Percentiles rank a stretch among this genome's conserved stretches.
phyloP scores from a whole-genome alignment of 2,797 vertebrate species.

The Hypotaenidia okinawae region DNA sequence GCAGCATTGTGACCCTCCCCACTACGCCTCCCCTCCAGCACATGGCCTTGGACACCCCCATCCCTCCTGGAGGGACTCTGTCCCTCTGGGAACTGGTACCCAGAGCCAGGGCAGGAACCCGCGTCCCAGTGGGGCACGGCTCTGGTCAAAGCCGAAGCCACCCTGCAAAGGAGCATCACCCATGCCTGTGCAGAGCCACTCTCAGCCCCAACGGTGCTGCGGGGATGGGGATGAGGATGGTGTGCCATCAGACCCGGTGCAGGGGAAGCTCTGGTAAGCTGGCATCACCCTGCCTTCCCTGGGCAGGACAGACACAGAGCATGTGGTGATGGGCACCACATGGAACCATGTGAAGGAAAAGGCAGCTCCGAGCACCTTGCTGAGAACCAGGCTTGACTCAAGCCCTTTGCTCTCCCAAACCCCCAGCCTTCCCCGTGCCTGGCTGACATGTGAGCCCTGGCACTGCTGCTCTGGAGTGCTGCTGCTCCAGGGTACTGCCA shows the following conservation, averaged over 20 bases:
- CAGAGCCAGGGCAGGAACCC: background rate
- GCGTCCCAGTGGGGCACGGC: background rate
- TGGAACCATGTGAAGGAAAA: background rate
- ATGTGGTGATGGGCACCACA: too few species aligned
- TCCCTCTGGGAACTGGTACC: too few species aligned
- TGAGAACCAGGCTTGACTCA: background rate
- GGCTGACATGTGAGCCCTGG: accelerated
- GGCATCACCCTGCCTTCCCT: background rate
- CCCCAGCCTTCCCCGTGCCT: accelerated
- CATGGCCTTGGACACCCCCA: background rate
- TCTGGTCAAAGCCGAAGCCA: background rate
- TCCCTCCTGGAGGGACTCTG: accelerated
- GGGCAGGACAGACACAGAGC: too few species aligned
- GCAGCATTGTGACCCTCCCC: too few species aligned
- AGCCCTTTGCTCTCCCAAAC: background rate
- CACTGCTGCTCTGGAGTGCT: background rate
- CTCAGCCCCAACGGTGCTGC: background rate
- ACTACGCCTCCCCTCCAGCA: too few species aligned
- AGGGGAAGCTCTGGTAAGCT: background rate
- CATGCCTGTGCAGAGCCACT: background rate
- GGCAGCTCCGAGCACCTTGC: background rate
- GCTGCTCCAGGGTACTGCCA: too few species aligned
- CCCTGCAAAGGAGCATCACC: background rate
- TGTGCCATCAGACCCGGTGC: accelerated
- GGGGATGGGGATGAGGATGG: background rate